Base-by-base conservation (phyloP, 2,888 invertebrate genomes). In the Notodonta ziczac region DNA sequence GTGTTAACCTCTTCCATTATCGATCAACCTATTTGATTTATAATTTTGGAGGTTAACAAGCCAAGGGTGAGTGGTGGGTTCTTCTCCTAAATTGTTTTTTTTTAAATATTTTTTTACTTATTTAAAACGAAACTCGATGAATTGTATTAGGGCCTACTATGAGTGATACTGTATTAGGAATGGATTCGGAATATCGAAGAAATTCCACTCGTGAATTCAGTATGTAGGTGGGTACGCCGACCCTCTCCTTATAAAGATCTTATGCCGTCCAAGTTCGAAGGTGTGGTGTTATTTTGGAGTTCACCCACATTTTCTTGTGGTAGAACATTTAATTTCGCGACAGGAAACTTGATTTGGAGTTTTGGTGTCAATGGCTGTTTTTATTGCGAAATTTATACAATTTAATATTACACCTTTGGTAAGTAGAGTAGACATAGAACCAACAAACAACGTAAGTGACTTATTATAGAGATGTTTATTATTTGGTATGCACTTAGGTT, bases 231-330 rank as follows among this genome's bases (percentile, higher is more conserved):
- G 24, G 24, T 46, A 52, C 56, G 16, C 32, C 5, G 46, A 46
- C 53, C n/a, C 53, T 40, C 46, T 57, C 60, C 60, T 14, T 57
- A 24, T 54, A 61, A 12, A 53, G 59, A 6, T 40, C 13, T n/a
- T 16, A 9, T 50, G 16, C 42, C 14, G 32, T 57, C 54, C 54
- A 52, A 13, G 12, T 42, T 48, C 50, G 56, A 52, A 60, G 56
- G 56, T 5, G 40, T 40, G 57, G 24, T 42, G n/a, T 10, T 10
- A 42, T 42, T 42, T 42, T 42, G 42, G 12, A 42, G 10, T 42
- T 10, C 35, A 35, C 35, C 7, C 35, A 35, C 35, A 35, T 35
- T 35, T 35, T 35, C 35, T 35, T 4, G 35, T 4, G 4, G 4
- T 35, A 35, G 4, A 3, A 4, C 4, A 35, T 35, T 35, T 5